Conservation (phyloP, 2,888 invertebrate species). For the Sipha maydis region DNA sequence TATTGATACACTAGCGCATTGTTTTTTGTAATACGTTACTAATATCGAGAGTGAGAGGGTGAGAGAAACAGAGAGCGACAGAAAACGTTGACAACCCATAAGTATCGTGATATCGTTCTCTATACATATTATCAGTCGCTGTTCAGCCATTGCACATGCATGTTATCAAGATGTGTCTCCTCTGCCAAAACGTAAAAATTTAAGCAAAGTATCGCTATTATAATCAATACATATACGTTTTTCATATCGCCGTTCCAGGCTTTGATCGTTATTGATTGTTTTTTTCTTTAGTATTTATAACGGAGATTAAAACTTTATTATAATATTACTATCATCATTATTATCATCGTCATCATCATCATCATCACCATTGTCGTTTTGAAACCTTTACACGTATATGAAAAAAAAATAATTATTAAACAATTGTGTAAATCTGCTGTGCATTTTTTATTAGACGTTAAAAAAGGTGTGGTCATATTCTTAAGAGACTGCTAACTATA, state of each 20-base stretch:
- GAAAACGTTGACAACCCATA: slow-evolving; percentile 1
- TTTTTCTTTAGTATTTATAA: background rate
- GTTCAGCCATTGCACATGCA: slow-evolving; percentile 38
- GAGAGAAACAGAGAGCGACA: background rate
- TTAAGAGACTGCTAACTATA: background rate
- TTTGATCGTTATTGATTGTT: background rate
- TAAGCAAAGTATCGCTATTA: background rate
- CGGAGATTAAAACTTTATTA: background rate
- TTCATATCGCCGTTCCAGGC: background rate
- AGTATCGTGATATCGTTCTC: slow-evolving; percentile 11
- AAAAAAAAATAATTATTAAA: background rate
- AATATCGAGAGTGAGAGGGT: too few relatives aligned
- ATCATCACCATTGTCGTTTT: background rate
- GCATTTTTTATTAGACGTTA: background rate
- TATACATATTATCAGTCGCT: slow-evolving; percentile 16
- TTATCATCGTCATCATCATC: background rate
- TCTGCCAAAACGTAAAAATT: slow-evolving; percentile 16
- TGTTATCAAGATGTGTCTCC: background rate
- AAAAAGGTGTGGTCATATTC: background rate
- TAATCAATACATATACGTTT: background rate
- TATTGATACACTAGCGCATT: background rate
- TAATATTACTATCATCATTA: background rate
- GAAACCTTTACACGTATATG: background rate
- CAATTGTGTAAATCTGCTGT: background rate
- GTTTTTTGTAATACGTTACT: background rate